Percentiles rank a stretch among this genome's conserved stretches.
phyloP scores from a whole-genome alignment of 2,797 vertebrate species.

The Kryptopterus vitreolus region DNA sequence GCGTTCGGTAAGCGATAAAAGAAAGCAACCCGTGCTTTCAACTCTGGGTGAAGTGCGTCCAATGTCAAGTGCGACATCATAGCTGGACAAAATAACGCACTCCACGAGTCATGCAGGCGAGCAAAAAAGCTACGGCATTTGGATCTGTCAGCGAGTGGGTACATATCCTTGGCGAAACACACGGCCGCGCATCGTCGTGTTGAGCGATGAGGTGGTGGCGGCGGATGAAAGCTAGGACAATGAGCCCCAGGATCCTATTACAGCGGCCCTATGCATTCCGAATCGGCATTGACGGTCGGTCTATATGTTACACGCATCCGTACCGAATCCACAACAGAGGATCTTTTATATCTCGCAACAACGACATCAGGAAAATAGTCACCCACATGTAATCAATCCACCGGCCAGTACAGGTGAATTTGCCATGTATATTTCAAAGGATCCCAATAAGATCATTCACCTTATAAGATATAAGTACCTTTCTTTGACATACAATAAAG shows the following conservation, averaged over 20 bases:
- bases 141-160: not conserved
- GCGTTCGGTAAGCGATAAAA: no score
- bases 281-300: not conserved
- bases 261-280: not conserved
- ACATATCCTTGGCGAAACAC: slow-evolving; percentile 1
- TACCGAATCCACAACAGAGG: not conserved
- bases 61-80: no score
- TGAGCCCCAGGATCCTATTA: slow-evolving; percentile 16
- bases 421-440: not conserved
- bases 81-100: no score
- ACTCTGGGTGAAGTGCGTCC: no score
- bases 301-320: not conserved
- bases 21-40: no score
- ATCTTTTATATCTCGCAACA: not conserved
- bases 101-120: not conserved
- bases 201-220: slow-evolving; percentile 1
- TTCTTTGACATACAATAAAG: not conserved
- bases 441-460: no score
- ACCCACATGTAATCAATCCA: not conserved
- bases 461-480: no score
- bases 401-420: not conserved
- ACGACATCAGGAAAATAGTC: not conserved
- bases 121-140: not conserved
- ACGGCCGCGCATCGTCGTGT: not conserved
- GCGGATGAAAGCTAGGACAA: slow-evolving; percentile 3